A percentile compares a stretch with the other conserved stretches of the same genome.
Conservation (phyloP, 92 coral and sea anemone genomes). For the Epizoanthus rinbou region DNA sequence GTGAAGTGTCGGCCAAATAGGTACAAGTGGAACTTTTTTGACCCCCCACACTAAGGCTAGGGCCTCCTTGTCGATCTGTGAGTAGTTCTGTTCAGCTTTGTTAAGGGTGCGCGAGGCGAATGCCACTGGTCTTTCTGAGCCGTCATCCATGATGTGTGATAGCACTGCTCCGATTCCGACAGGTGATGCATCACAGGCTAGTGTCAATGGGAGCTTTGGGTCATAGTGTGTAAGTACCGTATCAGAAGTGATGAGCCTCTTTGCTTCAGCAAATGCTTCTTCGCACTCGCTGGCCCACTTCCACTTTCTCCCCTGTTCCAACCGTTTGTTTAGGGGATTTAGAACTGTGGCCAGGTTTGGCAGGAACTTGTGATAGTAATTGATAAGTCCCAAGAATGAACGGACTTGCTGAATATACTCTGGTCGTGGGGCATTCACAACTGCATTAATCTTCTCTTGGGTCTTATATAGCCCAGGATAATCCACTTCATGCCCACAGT, state of each 20-base stretch:
- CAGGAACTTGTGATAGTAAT: slow-evolving; percentile 61
- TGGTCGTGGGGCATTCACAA: slow-evolving; percentile 51
- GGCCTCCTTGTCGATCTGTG: slow-evolving; percentile 70
- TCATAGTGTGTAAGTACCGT: slow-evolving; percentile 65
- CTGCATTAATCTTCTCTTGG: slow-evolving; percentile 51
- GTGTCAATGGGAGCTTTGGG: slow-evolving; percentile 42
- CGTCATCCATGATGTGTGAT: slow-evolving; percentile 57
- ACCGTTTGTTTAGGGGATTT: slow-evolving; percentile 47
- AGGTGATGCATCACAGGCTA: slow-evolving; percentile 58
- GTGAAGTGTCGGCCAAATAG: slow-evolving; percentile 32
- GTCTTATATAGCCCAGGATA: slow-evolving; percentile 53
- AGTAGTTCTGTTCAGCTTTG: slow-evolving; percentile 57
- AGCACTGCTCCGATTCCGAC: slow-evolving; percentile 62
- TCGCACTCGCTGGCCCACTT: slow-evolving; percentile 14
- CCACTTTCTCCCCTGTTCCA: slow-evolving; percentile 18
- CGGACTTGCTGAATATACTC: slow-evolving; percentile 51
- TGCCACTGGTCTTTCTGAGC: slow-evolving; percentile 51
- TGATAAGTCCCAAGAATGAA: slow-evolving; percentile 58
- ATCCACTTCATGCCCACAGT: slow-evolving; percentile 55
- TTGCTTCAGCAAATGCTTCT: too few species aligned
- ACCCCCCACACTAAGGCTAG: slow-evolving; percentile 56
- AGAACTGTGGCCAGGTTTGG: slow-evolving; percentile 57
- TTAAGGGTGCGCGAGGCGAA: slow-evolving; percentile 43
- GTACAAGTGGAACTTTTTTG: slow-evolving; percentile 1
- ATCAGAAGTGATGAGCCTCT: neutral